Conservation (phyloP, 2,888 invertebrate genomes). For the Zele albiditarsus region DNA sequence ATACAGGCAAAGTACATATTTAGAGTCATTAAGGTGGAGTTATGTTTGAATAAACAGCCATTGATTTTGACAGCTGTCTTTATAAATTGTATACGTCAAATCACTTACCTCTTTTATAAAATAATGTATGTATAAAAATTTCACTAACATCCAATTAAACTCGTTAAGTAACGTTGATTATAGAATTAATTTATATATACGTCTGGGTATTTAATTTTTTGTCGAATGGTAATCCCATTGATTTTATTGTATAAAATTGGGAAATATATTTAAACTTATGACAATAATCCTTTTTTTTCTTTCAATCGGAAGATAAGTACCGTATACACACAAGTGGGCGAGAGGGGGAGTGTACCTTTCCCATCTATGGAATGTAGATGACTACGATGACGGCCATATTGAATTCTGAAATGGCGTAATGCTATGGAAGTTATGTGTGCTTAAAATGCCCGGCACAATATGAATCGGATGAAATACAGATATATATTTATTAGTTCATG, state of each 20-base stretch:
- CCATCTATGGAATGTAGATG: conserved; percentile 41
- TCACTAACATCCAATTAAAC: conserved; percentile 23
- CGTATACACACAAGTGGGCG: conserved; percentile 20
- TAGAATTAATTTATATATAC: conserved; percentile 17
- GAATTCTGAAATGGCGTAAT: conserved; percentile 16
- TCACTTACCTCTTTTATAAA: conserved; percentile 33
- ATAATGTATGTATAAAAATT: background rate
- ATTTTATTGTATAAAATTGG: background rate
- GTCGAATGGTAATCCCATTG: background rate
- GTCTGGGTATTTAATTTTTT: background rate
- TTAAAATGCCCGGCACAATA: background rate
- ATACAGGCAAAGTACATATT: background rate
- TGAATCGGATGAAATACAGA: background rate
- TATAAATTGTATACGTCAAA: conserved; percentile 29
- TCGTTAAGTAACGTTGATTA: background rate
- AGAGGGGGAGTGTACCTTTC: conserved; percentile 34
- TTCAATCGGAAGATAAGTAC: conserved; percentile 13
- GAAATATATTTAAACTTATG: background rate
- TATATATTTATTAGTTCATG: background rate
- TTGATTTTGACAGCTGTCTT: conserved; percentile 43
- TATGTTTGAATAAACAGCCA: background rate
- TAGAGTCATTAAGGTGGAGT: background rate
- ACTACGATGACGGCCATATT: conserved; percentile 30
- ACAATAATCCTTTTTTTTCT: conserved; percentile 1
- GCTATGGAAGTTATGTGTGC: background rate